These are phyloP conservation scores for Schizopygopsis pylzovi DNA, from an alignment of 2,797 vertebrate genomes.

Conservation along the genomic window DNA sequence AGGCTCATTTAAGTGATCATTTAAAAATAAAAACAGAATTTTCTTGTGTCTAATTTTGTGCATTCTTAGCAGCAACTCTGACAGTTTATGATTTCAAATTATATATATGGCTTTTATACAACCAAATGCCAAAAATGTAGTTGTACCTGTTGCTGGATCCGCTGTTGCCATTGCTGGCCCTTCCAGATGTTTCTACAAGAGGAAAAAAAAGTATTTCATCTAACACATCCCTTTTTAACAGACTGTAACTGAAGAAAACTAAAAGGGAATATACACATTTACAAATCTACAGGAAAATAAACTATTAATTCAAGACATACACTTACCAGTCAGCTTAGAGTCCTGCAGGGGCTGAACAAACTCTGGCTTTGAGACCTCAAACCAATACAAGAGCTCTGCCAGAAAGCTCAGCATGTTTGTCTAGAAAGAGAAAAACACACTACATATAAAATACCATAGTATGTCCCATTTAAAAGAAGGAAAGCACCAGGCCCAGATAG, in stretches of 20 bases:
- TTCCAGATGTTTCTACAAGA: slow-evolving; percentile 49
- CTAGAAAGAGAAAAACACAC: slow-evolving; percentile 65
- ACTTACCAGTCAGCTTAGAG: slow-evolving; percentile 72
- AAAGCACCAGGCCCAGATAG: no score
- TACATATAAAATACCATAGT: neutral
- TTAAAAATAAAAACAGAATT: neutral
- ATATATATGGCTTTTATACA: neutral
- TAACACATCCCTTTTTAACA: neutral
- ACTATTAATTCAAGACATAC: neutral
- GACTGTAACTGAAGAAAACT: neutral
- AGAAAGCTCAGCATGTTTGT: slow-evolving; percentile 86
- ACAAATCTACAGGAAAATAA: neutral
- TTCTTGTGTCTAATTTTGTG: neutral
- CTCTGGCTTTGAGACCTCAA: slow-evolving; percentile 87
- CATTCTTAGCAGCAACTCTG: neutral
- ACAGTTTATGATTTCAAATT: neutral
- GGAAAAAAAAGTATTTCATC: neutral
- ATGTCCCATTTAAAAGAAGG: neutral
- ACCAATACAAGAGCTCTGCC: slow-evolving; percentile 88
- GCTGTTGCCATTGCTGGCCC: slow-evolving; percentile 61
- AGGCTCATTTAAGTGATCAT: neutral
- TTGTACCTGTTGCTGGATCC: slow-evolving; percentile 72
- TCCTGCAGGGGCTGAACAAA: slow-evolving; percentile 84
- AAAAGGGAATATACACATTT: neutral
- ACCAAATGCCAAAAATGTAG: neutral